phyloP scores from a whole-genome alignment of 2,797 vertebrate genomes.

The Erpetoichthys calabaricus region DNA sequence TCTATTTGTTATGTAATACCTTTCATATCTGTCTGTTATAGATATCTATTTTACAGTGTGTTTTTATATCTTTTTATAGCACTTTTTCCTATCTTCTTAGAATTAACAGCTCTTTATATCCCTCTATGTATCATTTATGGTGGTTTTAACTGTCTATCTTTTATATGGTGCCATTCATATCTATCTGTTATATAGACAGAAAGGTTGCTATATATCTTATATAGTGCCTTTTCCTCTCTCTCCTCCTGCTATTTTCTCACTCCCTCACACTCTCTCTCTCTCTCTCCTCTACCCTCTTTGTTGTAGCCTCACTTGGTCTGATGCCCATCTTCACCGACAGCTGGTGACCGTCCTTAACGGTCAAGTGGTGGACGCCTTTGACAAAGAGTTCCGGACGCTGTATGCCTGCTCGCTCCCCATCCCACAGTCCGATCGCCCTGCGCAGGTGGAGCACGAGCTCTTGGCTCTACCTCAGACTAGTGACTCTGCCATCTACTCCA shows the following conservation, averaged over 20 bases:
- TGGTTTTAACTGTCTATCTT: no score
- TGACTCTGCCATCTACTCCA: conserved; percentile 10
- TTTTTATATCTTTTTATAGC: no score
- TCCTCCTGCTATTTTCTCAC: background rate
- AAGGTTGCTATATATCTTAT: no score
- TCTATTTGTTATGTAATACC: no score
- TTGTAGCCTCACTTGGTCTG: conserved; percentile 68
- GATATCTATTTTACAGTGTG: no score
- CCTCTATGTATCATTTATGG: no score
- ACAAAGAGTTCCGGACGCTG: conserved; percentile 66
- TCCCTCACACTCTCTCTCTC: conserved; percentile 7
- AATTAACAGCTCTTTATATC: no score
- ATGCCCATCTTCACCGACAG: conserved; percentile 68
- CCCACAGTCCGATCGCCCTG: background rate
- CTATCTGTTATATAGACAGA: no score
- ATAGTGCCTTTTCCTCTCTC: background rate
- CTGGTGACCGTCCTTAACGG: conserved; percentile 63
- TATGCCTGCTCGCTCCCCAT: conserved; percentile 56
- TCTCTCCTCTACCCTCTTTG: background rate
- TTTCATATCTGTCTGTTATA: no score
- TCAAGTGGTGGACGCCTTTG: conserved; percentile 51
- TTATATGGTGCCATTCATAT: no score
- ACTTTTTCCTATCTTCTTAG: no score
- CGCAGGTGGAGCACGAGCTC: background rate
- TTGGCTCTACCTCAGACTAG: conserved; percentile 15